Base-by-base conservation (phyloP, 2,113 vertebrate genomes). In the Bos javanicus region DNA sequence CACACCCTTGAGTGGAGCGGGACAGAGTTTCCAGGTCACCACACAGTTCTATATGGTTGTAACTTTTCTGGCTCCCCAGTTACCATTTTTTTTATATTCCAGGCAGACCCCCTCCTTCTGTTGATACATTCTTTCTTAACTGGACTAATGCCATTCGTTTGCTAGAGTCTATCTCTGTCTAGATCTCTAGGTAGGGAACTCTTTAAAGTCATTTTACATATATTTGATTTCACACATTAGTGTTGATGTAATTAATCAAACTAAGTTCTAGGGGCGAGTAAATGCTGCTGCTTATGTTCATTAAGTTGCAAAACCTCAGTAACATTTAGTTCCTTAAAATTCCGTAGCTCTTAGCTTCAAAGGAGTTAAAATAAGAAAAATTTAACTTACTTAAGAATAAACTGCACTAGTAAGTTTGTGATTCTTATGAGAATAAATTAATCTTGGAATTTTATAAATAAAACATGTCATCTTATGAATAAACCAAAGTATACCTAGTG, bases 381-480 rank as follows among this genome's bases (percentile, higher is more conserved):
- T 56, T 90, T 87, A 97, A 94, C 48, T 93, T 54, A 60, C 11
- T 83, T 92, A 95, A 87, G 56, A 95, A 85, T 56, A 94, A 94
- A 90, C 81, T 64, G 15, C 26, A 84, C 50, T 90, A 87, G 52
- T 80, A 57, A 84, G 46, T 96, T 96, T 84, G 15, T 87, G 52
- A 85, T 84, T 81, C 52, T 90, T 71, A 76, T 14, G 46, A 90
- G 48, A 92, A 64, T 59, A 71, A 71, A 64, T 64, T 90, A 85
- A 95, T 91, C 76, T 86, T 71, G 74, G 67, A 82, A 60, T 95
- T 93, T 97, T n/a, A 94, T 95, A 91, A 91, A 91, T 95, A 92
- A 95, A 95, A 92, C 43, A 91, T 67, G 43, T 48, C 59, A 50
- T 85, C 28, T 71, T 80, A 82, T 56, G 78, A 93, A 81, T 56